Evolutionary conservation across 2,113 vertebrate genomes (phyloP), one percentile per base, ranked within the genome.

Genomic region (Clinocottus analis): DNA sequence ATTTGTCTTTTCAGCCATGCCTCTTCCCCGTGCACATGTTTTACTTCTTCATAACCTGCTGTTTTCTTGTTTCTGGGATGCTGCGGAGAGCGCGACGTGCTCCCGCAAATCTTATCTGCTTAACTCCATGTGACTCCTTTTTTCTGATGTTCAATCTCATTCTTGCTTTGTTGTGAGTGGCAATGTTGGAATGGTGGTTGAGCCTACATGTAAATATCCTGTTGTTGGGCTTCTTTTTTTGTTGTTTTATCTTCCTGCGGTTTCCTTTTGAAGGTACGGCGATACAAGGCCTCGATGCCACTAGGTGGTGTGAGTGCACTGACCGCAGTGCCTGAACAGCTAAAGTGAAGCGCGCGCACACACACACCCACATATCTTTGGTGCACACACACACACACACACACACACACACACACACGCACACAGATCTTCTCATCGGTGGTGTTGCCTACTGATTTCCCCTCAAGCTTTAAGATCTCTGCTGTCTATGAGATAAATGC

Each of bases 281-380:
- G 7, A 56, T 17, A 2, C 23, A 4, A 33, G 23, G 33, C 49
- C n/a, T 55, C 8, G 14, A 31, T 71, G 81, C 92, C 92, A 89
- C 91, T 92, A 92, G 92, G 85, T 87, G 92, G 90, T 70, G 92
- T 90, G 77, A 89, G 82, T 4, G 80, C 83, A 69, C 76, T 84
- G 83, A 83, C 83, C 71, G 8, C 62, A 41, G 51, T 21, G 45
- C n/a, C 31, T 60, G 60, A 37, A 63, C 33, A 7, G 35, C 41
- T 65, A 23, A 79, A 72, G 62, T 71, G 70, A 51, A 72, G 39
- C 31, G 25, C 9, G 10, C 61, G 63, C 74, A 74, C 71, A 31
- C 41, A 66, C 74, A 74, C 71, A 31, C 41, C 21, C 55, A 77
- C 55, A 31, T 60, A 5, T 45, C n/a, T 71, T 59, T 35, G 68